Evolutionary conservation across 2,888 invertebrate genomes (phyloP).

Genomic region (Troides aeacus): DNA sequence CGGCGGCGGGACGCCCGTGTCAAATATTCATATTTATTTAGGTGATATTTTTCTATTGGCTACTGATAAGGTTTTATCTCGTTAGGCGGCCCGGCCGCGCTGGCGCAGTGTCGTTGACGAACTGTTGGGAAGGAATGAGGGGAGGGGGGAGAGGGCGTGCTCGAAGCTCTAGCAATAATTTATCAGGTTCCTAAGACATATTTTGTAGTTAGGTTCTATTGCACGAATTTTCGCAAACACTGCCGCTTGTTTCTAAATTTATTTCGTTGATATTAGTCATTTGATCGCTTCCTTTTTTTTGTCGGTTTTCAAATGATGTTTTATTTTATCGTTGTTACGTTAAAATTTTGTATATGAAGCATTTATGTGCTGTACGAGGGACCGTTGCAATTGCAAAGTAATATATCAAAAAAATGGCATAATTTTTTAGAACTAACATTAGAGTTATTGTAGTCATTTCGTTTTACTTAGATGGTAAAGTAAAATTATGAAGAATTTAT

Average conservation of each 20-base stretch:
- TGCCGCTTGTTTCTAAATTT: slow-evolving; percentile 75
- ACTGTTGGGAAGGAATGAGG: slow-evolving; percentile 45
- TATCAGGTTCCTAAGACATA: slow-evolving; percentile 80
- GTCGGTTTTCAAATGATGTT: slow-evolving; percentile 51
- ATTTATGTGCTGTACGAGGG: slow-evolving; percentile 78
- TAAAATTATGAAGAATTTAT: slow-evolving; percentile 72
- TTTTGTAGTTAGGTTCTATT: slow-evolving; percentile 78
- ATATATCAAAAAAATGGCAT: slow-evolving; percentile 77
- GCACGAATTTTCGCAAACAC: slow-evolving; percentile 78
- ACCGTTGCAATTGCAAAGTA: slow-evolving; percentile 80
- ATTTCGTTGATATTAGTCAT: slow-evolving; percentile 61
- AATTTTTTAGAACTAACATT: slow-evolving; percentile 77
- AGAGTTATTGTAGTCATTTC: slow-evolving; percentile 78
- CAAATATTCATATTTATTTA: slow-evolving; percentile 77
- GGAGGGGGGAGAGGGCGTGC: slow-evolving; percentile 51
- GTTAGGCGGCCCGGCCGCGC: slow-evolving; percentile 64
- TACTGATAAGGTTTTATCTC: slow-evolving; percentile 77
- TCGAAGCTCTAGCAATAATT: slow-evolving; percentile 78
- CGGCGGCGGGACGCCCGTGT: slow-evolving; percentile 52
- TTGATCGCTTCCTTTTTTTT: slow-evolving; percentile 62
- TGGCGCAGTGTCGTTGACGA: slow-evolving; percentile 60
- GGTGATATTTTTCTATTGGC: slow-evolving; percentile 81
- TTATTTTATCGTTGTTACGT: slow-evolving; percentile 65
- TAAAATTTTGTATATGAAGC: slow-evolving; percentile 74
- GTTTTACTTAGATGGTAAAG: slow-evolving; percentile 74